Base-by-base conservation (phyloP, 2,888 invertebrate genomes). In the Napeogenes inachia region DNA sequence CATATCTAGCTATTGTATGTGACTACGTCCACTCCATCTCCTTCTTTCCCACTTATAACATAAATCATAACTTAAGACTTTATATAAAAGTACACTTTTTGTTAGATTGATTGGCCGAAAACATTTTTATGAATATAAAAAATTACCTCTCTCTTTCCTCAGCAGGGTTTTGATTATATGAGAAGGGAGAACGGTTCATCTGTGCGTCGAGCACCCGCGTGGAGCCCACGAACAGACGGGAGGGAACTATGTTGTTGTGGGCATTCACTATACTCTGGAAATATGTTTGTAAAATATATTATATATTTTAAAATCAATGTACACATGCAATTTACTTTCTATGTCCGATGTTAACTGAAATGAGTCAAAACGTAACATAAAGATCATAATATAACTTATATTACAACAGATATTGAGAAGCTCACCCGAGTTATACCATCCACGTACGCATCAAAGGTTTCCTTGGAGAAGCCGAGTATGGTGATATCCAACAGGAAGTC, bases 401-500 rank as follows among this genome's bases (percentile, higher is more conserved):
- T 42, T 42, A 42, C 3, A 42, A 8, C 42, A 42, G 10, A 42
- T 6, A 13, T 4, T 5, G 13, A n/a, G 21, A 13, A 45, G 63
- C 80, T 75, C 59, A 91, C 91, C 77, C 87, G 82, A 2, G 87
- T 87, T 3, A 91, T 87, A 0, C 91, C 91, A 2, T 73, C 75
- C 5, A 87, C 87, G 59, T 91, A 90, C 0, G 91, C 89, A 13
- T 86, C 68, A 61, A 78, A 91, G 12, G 88, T 86, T 65, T 91
- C 88, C 2, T 71, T 73, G 3, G 90, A 90, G 74, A 87, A 97
- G 13, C 98, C 98, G 54, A 96, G 92, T 47, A 95, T 94, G n/a
- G 96, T 94, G 68, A 98, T 92, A 75, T 97, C 97, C 71, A 96
- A 95, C 47, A 98, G 89, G 62, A 97, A 91, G 82, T 98, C 95